Conservation (phyloP, 2,113 vertebrate genomes). For the Noctilio leporinus region DNA sequence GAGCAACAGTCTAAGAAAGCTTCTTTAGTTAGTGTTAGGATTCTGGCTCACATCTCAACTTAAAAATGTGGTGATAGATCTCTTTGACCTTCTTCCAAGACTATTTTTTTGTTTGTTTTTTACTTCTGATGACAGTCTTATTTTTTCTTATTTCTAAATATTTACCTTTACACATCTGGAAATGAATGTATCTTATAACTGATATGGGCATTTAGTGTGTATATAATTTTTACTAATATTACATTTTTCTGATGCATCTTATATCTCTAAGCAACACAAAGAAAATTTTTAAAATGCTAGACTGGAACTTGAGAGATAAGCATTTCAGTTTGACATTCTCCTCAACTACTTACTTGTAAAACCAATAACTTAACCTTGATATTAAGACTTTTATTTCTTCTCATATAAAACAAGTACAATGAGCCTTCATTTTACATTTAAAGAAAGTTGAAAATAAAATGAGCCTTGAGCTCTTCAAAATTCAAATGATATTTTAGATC, state of each 20-base stretch:
- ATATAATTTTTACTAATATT: not conserved
- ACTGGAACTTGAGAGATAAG: not conserved
- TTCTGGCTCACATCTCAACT: not conserved
- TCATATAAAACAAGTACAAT: not conserved
- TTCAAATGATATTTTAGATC: not conserved
- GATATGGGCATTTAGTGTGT: not conserved
- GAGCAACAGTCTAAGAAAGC: not conserved
- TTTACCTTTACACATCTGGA: not conserved
- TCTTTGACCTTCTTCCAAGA: not conserved
- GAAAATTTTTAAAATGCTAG: not conserved
- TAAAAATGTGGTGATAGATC: not conserved
- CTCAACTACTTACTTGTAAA: not conserved
- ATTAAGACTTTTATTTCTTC: not conserved
- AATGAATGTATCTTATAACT: not conserved
- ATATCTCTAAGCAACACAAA: not conserved
- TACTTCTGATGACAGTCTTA: not conserved
- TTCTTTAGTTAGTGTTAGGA: not conserved
- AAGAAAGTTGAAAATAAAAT: not conserved
- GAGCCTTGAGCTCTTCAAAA: not conserved
- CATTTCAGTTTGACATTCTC: not conserved
- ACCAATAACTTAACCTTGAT: not conserved
- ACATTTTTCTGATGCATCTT: not conserved
- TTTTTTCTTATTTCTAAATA: not conserved
- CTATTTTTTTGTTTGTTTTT: no score
- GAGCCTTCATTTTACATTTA: not conserved